These are phyloP conservation scores for Drosophila testacea DNA, from an alignment of 2,888 invertebrate species.

Conservation along the genomic window DNA sequence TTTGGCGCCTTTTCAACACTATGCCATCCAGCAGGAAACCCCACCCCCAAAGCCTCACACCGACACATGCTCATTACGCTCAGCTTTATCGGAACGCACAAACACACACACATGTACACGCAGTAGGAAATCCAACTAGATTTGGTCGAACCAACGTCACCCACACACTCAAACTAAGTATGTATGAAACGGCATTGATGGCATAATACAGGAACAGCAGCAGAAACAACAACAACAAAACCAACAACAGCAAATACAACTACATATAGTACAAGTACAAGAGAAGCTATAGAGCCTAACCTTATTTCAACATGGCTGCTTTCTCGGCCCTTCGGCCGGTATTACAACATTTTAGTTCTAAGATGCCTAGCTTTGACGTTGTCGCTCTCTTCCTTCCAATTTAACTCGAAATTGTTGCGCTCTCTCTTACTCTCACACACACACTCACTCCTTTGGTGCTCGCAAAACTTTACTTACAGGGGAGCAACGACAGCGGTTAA, in stretches of 20 bases:
- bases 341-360: slow-evolving; percentile 78
- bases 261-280: slow-evolving; percentile 17
- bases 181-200: slow-evolving; percentile 80
- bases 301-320: slow-evolving; percentile 74
- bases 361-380: slow-evolving; percentile 51
- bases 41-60: slow-evolving; percentile 56
- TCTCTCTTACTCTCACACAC: slow-evolving; percentile 45
- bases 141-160: slow-evolving; percentile 45
- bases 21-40: slow-evolving; percentile 45
- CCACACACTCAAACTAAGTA: slow-evolving; percentile 66
- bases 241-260: slow-evolving; percentile 47
- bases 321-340: slow-evolving; percentile 61
- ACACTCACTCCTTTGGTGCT: slow-evolving; percentile 21
- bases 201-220: slow-evolving; percentile 69
- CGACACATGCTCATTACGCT: slow-evolving; percentile 75
- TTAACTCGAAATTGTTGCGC: slow-evolving; percentile 65
- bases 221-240: slow-evolving; percentile 15
- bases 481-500: slow-evolving; percentile 18
- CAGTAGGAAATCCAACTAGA: slow-evolving; percentile 40
- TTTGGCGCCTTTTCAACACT: slow-evolving; percentile 80
- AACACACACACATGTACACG: slow-evolving; percentile 38
- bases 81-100: slow-evolving; percentile 72
- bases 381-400: slow-evolving; percentile 45
- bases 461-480: slow-evolving; percentile 62
- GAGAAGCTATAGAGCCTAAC: slow-evolving; percentile 55